Percentiles rank a stretch among this genome's conserved stretches.
These are phyloP conservation scores for Phengaris alcon DNA, from an alignment of 2,888 invertebrate genomes.

Conservation along the genomic window DNA sequence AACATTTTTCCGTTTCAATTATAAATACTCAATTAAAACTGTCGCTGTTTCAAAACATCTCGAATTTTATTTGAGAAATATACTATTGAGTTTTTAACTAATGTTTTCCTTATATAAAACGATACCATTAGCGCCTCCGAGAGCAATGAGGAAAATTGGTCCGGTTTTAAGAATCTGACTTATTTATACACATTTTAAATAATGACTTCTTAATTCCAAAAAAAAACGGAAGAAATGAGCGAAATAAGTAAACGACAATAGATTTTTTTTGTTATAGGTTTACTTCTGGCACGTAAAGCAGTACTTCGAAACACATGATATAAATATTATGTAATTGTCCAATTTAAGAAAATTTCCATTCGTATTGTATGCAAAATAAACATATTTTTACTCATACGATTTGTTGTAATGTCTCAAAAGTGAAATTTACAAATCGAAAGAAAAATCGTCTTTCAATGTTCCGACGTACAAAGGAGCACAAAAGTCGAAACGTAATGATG, in stretches of 20 bases:
- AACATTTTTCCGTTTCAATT: background rate
- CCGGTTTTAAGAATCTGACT: background rate
- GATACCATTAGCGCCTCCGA: slow-evolving; percentile 9
- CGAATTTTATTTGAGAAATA: background rate
- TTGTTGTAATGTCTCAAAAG: no score
- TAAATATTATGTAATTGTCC: no score
- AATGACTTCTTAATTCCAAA: background rate
- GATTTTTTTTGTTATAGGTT: background rate
- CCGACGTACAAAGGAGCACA: slow-evolving; percentile 26
- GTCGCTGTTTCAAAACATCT: background rate
- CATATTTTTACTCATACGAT: background rate
- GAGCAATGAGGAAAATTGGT: slow-evolving; percentile 11
- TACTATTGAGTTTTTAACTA: slow-evolving; percentile 15
- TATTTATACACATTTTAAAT: background rate
- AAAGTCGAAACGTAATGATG: slow-evolving; percentile 41
- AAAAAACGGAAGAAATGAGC: background rate
- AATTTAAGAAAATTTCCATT: no score
- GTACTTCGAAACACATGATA: no score
- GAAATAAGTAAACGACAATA: background rate
- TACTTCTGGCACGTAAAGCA: background rate
- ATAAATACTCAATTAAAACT: background rate
- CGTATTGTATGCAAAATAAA: background rate
- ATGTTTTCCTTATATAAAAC: slow-evolving; percentile 5
- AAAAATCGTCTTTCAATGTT: background rate
- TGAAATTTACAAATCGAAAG: background rate